A percentile compares a stretch with the other conserved stretches of the same genome.
Evolutionary conservation across 1,140 invertebrate genomes (phyloP).

Genomic region (Psix sp.): DNA sequence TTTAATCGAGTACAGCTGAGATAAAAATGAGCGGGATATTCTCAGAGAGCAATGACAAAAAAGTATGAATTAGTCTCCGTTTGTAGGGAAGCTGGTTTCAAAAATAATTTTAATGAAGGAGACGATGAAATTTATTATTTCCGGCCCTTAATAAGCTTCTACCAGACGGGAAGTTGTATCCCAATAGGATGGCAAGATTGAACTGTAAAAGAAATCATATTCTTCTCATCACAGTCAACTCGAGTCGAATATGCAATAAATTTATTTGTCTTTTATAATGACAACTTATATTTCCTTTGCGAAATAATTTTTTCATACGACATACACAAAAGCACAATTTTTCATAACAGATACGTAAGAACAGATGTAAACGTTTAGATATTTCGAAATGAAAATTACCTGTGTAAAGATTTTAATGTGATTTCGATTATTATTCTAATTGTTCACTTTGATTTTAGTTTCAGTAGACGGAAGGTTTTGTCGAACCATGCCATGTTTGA

Average conservation of each 20-base stretch:
- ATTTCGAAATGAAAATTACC: neutral
- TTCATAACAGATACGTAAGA: too few species aligned
- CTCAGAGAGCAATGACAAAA: too few species aligned
- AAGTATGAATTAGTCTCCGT: neutral
- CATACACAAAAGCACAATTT: too few species aligned
- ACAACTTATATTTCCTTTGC: too few species aligned
- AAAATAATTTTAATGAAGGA: constrained; percentile 26
- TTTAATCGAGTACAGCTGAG: too few species aligned
- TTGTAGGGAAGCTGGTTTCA: constrained; percentile 6
- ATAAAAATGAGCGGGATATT: too few species aligned
- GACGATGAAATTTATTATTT: constrained; percentile 28
- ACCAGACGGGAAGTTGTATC: neutral
- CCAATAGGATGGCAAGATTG: constrained; percentile 12
- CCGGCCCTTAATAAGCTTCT: constrained; percentile 23
- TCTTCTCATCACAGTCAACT: too few species aligned
- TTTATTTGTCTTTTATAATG: too few species aligned
- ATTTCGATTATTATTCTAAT: neutral
- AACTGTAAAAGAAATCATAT: constrained; percentile 2
- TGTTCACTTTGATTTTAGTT: constrained; percentile 52
- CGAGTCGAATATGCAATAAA: too few species aligned
- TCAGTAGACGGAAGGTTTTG: constrained; percentile 87
- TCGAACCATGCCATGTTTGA: constrained; percentile 86
- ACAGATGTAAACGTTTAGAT: too few species aligned
- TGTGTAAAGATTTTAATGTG: neutral
- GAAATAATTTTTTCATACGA: too few species aligned